These are phyloP conservation scores for Simalia tracyae DNA, from an alignment of 2,797 vertebrate genomes.

Conservation along the genomic window DNA sequence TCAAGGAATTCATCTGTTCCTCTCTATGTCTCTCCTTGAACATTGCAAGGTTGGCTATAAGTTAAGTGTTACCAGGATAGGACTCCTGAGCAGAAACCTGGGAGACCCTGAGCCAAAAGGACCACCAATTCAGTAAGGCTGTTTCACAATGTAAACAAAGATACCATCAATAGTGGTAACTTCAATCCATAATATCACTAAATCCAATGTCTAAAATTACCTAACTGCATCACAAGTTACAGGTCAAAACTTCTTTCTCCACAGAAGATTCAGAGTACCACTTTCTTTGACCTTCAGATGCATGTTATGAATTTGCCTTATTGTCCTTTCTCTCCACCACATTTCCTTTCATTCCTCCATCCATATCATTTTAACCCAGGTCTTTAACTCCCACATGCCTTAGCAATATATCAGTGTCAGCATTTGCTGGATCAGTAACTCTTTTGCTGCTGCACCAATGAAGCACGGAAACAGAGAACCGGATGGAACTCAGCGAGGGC, in stretches of 20 bases:
- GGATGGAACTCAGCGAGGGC: neutral
- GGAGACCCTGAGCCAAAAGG: neutral
- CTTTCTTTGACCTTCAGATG: neutral
- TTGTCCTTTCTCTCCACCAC: neutral
- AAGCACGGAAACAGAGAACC: neutral
- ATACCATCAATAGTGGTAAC: neutral
- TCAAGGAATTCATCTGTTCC: neutral
- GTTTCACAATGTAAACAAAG: neutral
- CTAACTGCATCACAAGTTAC: neutral
- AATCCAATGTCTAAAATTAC: neutral
- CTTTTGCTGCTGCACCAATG: neutral
- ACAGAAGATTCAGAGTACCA: neutral
- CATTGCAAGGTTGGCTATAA: neutral
- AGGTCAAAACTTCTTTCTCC: neutral
- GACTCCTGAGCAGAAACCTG: neutral
- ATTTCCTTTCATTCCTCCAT: neutral
- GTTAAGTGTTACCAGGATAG: neutral
- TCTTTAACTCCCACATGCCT: neutral
- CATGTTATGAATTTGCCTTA: neutral
- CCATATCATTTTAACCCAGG: neutral
- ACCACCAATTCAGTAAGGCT: neutral
- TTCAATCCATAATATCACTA: neutral
- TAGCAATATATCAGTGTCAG: neutral
- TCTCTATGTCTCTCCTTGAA: neutral
- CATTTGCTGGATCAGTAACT: neutral